A percentile compares a stretch with the other conserved stretches of the same genome.
Evolutionary conservation across 53 echinoderm and acorn worm genomes (phyloP).

Genomic region (Holothuria leucospilota): DNA sequence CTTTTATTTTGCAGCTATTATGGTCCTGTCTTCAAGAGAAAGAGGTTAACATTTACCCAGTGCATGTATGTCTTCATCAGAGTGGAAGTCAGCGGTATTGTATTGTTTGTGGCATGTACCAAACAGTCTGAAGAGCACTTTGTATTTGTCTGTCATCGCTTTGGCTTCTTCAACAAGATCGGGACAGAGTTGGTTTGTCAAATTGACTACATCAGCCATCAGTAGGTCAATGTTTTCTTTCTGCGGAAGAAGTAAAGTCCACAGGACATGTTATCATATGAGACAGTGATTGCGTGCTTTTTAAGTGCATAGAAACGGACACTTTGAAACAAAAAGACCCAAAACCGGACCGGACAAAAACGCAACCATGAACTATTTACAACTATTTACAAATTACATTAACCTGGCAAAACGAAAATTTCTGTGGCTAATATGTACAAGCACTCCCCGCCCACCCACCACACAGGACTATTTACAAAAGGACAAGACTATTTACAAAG

Average conservation of each 20-base stretch:
- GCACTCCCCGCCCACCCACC: no score
- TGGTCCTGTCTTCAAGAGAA: neutral
- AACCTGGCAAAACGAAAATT: no score
- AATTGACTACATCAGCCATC: neutral
- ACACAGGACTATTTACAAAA: no score
- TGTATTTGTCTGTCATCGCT: neutral
- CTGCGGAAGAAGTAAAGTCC: neutral
- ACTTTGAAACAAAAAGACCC: no score
- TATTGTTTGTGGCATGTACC: neutral
- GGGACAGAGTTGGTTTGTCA: neutral
- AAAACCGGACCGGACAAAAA: no score
- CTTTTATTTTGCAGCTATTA: neutral
- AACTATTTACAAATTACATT: no score
- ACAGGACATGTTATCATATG: no score
- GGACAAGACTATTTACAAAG: no score
- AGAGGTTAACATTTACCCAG: neutral
- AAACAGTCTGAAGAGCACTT: neutral
- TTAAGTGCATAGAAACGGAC: no score
- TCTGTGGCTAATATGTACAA: no score
- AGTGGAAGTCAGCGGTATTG: neutral
- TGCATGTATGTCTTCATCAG: neutral
- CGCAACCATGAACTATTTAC: no score
- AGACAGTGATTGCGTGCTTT: no score
- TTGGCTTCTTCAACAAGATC: neutral
- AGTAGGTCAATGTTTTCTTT: slow-evolving; percentile 13